phyloP scores from a whole-genome alignment of 64 coral and sea anemone species.

The Dendronephthya gigantea region DNA sequence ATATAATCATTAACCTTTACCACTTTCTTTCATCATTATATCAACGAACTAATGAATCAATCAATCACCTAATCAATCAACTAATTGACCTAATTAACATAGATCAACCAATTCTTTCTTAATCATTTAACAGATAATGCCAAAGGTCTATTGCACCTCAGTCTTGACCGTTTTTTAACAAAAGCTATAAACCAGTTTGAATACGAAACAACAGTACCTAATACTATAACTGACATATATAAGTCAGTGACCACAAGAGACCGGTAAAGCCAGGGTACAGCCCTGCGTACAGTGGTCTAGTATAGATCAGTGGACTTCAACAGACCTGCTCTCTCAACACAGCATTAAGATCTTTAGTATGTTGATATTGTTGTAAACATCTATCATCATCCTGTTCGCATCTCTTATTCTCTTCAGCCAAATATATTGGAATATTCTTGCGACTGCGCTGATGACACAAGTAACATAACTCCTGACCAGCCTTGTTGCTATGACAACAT shows the following conservation, averaged over 20 bases:
- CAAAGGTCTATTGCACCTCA: too few relatives aligned
- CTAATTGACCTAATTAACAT: too few relatives aligned
- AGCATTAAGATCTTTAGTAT: neutral
- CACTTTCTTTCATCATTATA: neutral
- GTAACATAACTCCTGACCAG: constrained; percentile 7
- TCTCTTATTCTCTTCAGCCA: neutral
- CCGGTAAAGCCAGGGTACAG: too few relatives aligned
- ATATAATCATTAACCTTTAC: too few relatives aligned
- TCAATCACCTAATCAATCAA: too few relatives aligned
- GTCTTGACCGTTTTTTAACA: neutral
- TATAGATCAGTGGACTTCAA: neutral
- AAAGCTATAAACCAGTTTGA: neutral
- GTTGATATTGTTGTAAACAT: neutral
- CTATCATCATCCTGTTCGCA: neutral
- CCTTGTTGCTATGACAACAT: neutral
- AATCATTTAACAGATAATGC: too few relatives aligned
- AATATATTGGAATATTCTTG: constrained; percentile 1
- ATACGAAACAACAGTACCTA: too few relatives aligned
- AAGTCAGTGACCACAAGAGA: too few relatives aligned
- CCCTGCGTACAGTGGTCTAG: neutral
- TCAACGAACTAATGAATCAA: neutral
- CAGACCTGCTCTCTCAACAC: neutral
- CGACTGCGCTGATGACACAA: neutral
- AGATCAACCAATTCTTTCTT: too few relatives aligned
- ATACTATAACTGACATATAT: too few relatives aligned